These are phyloP conservation scores for Todus mexicanus DNA, from an alignment of 2,797 vertebrate genomes.

Conservation along the genomic window DNA sequence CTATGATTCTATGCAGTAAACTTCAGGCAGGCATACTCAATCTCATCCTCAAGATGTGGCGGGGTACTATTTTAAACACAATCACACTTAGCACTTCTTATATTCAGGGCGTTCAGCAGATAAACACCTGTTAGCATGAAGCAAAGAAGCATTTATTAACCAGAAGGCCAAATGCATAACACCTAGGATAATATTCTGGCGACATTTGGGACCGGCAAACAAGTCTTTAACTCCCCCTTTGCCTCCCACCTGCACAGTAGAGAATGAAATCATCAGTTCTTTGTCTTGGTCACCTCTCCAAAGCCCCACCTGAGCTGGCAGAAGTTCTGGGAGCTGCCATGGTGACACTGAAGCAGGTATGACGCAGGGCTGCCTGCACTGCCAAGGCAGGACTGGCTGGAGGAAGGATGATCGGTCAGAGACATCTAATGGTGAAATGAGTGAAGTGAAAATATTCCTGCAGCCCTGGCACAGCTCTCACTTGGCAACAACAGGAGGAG, in stretches of 20 bases:
- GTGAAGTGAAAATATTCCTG: background rate
- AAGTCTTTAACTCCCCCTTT: background rate
- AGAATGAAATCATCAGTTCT: background rate
- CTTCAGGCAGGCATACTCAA: background rate
- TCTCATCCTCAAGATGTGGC: background rate
- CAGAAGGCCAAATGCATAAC: background rate
- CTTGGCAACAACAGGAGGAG: background rate
- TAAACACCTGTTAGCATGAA: fast-evolving
- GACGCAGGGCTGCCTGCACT: background rate
- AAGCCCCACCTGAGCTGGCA: background rate
- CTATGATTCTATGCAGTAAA: background rate
- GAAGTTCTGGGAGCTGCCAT: background rate
- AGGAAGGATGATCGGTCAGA: background rate
- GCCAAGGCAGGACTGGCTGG: fast-evolving
- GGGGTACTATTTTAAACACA: background rate
- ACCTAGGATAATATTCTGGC: background rate
- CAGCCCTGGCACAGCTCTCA: background rate
- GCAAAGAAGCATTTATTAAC: background rate
- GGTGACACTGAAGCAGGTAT: background rate
- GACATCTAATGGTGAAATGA: background rate
- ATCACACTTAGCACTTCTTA: background rate
- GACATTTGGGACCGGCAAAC: background rate
- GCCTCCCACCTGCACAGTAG: background rate
- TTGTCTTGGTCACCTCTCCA: background rate
- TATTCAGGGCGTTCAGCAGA: background rate